phyloP scores from a whole-genome alignment of 2,113 vertebrate species.

The Sterrhoptilus dennistouni region DNA sequence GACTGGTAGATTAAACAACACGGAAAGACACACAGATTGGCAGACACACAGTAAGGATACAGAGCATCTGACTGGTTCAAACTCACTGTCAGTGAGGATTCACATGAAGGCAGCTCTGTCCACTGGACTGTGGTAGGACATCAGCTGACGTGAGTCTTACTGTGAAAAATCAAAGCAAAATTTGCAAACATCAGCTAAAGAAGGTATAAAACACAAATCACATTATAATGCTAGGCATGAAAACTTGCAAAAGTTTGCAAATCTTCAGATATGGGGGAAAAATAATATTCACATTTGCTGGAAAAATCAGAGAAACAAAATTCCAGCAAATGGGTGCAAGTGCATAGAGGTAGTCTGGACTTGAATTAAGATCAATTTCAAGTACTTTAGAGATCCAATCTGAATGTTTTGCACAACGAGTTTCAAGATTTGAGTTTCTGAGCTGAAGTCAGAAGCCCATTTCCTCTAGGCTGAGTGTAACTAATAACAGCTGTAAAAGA shows the following conservation, averaged over 20 bases:
- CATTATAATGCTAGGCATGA: neutral
- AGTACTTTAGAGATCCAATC: neutral
- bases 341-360: neutral
- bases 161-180: neutral
- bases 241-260: neutral
- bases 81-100: neutral
- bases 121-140: neutral
- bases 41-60: neutral
- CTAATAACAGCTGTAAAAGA: constrained; percentile 25
- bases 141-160: neutral
- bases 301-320: constrained; percentile 17
- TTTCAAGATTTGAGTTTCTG: constrained; percentile 8
- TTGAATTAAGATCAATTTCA: neutral
- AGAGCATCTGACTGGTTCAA: neutral
- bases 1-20: neutral
- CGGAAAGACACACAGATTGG: neutral
- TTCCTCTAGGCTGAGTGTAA: constrained; percentile 1
- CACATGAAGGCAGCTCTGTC: neutral
- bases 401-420: neutral
- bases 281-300: neutral
- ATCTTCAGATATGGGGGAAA: neutral
- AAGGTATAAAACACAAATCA: neutral
- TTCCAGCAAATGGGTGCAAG: neutral
- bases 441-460: neutral
- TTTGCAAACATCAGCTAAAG: neutral